Base-by-base conservation (phyloP, 2,888 invertebrate genomes). In the Netelia fuscicornis region DNA sequence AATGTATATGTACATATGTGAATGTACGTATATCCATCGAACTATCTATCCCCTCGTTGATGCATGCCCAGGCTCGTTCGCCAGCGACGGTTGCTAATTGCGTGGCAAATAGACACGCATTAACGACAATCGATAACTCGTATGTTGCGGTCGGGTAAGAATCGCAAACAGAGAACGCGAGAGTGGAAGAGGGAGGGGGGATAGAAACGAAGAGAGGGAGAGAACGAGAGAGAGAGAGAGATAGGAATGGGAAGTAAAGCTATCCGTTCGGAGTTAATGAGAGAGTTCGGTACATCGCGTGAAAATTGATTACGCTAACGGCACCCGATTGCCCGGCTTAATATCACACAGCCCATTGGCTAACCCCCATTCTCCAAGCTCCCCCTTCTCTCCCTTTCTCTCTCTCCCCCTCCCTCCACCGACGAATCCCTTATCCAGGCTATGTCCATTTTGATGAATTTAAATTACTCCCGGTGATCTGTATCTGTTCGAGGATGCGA, bases 91-190 rank as follows among this genome's bases (percentile, higher is more conserved):
- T 85, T 85, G 79, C 85, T 85, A 85, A 85, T 85, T 85, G 85
- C 85, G 85, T 76, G 85, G 85, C 82, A 85, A 85, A 85, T 85
- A 85, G 85, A 85, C 85, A 82, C 86, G 83, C 86, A 84, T 84
- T 86, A 86, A 86, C 83, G 86, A 86, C 83, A 84, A 84, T 86
- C 78, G 81, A 86, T 84, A 86, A 75, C 81, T 67, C 75, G 84
- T 76, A 78, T 78, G 86, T 84, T 76, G 84, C 78, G 86, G 83
- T 79, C 37, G 84, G 70, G 70, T 86, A 84, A 84, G 83, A 84
- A 83, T 83, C 58, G 81, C 80, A 86, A 84, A 84, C 75, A 84
- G 81, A 84, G 74, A 72, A 48, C 30, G 56, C 30, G 64, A 70
- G 62, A 30, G 48, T 44, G 44, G 60, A 52, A 60, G 44, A 17